A percentile compares a stretch with the other conserved stretches of the same genome.
Conservation (phyloP, 2,113 vertebrate species). For the Pluvialis apricaria region DNA sequence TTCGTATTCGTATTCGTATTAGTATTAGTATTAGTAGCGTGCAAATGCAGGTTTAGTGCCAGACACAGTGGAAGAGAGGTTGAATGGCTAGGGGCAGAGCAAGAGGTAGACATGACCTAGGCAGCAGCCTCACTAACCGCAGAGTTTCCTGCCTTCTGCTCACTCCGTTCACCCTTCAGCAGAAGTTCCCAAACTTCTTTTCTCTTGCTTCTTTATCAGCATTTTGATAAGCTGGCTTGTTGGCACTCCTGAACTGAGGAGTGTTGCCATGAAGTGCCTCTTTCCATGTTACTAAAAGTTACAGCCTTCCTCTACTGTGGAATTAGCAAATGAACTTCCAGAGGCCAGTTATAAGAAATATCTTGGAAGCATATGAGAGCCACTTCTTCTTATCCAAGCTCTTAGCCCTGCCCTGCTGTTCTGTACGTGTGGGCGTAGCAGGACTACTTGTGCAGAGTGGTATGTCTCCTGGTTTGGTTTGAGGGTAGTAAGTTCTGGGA, state of each 20-base stretch:
- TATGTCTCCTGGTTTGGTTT: neutral
- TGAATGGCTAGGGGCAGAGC: neutral
- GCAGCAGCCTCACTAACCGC: neutral
- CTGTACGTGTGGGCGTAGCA: rapidly evolving
- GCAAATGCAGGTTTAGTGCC: neutral
- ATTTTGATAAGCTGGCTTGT: neutral
- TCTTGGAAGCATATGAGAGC: slow-evolving; percentile 29
- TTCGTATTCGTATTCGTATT: neutral
- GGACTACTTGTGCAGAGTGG: neutral
- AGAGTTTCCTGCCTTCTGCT: neutral
- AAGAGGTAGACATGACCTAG: rapidly evolving
- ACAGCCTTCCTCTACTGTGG: neutral
- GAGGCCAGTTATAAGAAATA: slow-evolving; percentile 19
- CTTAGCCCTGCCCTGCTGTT: neutral
- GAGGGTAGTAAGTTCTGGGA: neutral
- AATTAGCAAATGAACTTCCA: slow-evolving; percentile 6
- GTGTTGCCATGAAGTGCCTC: neutral
- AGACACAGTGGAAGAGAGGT: neutral
- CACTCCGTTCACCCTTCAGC: neutral
- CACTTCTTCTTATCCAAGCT: slow-evolving; percentile 50
- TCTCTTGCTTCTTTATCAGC: slow-evolving; percentile 9
- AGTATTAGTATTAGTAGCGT: neutral
- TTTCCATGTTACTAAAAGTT: neutral
- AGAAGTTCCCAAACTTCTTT: neutral
- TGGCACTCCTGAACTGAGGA: slow-evolving; percentile 31